Evolutionary conservation across 2,888 invertebrate species (phyloP).

Genomic region (Glaucopsyche alexis): DNA sequence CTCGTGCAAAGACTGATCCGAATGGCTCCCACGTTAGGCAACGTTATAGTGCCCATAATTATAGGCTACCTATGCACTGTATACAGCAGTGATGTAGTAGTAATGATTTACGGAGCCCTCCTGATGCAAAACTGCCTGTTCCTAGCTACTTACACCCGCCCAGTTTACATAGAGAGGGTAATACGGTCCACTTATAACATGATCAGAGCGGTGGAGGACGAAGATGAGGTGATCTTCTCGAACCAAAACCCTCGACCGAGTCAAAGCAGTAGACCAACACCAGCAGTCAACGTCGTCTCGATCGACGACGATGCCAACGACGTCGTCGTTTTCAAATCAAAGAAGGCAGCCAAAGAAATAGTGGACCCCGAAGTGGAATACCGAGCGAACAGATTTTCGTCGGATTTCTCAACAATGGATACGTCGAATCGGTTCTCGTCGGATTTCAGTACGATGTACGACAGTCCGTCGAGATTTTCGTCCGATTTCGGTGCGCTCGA

Average conservation of each 20-base stretch:
- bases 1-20: conserved; percentile 74
- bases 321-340: conserved; percentile 68
- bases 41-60: conserved; percentile 73
- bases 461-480: conserved; percentile 54
- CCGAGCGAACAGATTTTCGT: conserved; percentile 57
- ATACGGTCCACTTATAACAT: conserved; percentile 71
- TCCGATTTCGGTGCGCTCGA: conserved; percentile 63
- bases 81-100: conserved; percentile 63
- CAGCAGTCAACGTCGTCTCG: conserved; percentile 40
- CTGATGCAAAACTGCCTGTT: conserved; percentile 79
- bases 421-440: conserved; percentile 56
- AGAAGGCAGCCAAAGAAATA: conserved; percentile 62
- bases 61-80: conserved; percentile 71
- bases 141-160: conserved; percentile 75
- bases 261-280: conserved; percentile 34
- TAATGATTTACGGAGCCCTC: conserved; percentile 80
- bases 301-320: conserved; percentile 65
- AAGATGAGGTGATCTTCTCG: conserved; percentile 81
- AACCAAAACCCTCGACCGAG: conserved; percentile 50
- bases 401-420: conserved; percentile 57
- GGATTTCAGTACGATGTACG: conserved; percentile 59
- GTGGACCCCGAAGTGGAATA: conserved; percentile 60
- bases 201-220: conserved; percentile 70
- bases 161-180: conserved; percentile 74
- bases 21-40: conserved; percentile 76